Base-by-base conservation (phyloP, 2,888 invertebrate species). In the Acholoe squamosa region DNA sequence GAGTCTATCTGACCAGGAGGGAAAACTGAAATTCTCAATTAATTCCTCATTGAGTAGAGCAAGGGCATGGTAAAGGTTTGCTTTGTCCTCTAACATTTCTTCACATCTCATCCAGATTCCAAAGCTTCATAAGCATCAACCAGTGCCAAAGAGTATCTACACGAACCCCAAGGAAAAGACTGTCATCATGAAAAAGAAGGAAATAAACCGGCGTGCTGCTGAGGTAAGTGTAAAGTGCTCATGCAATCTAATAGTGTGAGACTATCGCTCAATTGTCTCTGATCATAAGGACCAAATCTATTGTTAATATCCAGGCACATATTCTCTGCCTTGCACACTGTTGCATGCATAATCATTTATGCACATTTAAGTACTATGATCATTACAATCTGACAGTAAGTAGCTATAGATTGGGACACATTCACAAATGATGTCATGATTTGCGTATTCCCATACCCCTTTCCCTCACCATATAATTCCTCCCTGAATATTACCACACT, bases 131-230 rank as follows among this genome's bases (percentile, higher is more conserved):
- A 94, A 93, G 91, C 93, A 94, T 91, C 94, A 94, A 33, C 93
- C 95, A 19, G 93, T 94, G 12, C 95, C 95, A 5, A 92, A 92
- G 77, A 93, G 94, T 16, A 91, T 94, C 51, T 95, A 95, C 91
- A 92, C 91, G 52, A 91, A 93, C 31, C 94, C 95, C 0, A 92
- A 92, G 86, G 95, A 95, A 84, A 90, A 94, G 25, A 91, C 92
- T 5, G 92, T 92, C 25, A 93, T 95, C 52, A 91, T 92, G 28
- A 91, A 91, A 71, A 92, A 92, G 22, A 92, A 93, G 90, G 94
- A 94, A 89, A 93, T 91, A 28, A 95, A 95, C 91, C 92, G 95
- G 77, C 92, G 94, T 86, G 93, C 92, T 56, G 95, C 95, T 25
- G 94, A 95, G 94, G 95, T 95, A 92, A 67, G 89, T 54, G 33